A percentile compares a stretch with the other conserved stretches of the same genome.
Evolutionary conservation across 2,888 invertebrate genomes (phyloP).

Genomic region (Xanthorhoe designata): DNA sequence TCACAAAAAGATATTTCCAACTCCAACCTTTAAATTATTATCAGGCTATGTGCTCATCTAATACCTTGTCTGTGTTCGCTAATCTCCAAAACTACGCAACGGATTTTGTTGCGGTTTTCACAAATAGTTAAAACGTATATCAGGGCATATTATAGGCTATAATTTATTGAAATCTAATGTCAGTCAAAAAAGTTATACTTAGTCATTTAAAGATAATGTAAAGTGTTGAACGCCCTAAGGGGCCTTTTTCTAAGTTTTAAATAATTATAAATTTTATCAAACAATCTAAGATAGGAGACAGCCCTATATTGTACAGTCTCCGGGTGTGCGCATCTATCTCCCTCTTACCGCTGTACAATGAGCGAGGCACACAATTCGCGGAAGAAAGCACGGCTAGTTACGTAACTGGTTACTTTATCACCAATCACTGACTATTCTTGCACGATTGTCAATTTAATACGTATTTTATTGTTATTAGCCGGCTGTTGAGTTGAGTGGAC

Average conservation of each 20-base stretch:
- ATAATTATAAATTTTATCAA: not conserved
- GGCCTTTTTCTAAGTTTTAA: not conserved
- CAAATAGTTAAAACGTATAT: no score
- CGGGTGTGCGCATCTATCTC: slow-evolving; percentile 50
- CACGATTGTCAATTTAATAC: slow-evolving; percentile 54
- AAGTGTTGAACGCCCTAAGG: no score
- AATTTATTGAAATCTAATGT: no score
- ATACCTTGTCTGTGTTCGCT: no score
- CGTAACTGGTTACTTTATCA: slow-evolving; percentile 71
- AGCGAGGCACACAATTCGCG: slow-evolving; percentile 65
- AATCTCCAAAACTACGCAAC: no score
- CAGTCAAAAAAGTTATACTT: no score
- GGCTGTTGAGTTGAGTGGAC: slow-evolving; percentile 7
- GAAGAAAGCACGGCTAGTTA: slow-evolving; percentile 76
- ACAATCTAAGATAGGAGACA: slow-evolving; percentile 38
- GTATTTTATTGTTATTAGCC: slow-evolving; percentile 37
- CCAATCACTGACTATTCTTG: slow-evolving; percentile 53
- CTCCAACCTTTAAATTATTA: no score
- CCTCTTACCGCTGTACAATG: slow-evolving; percentile 47
- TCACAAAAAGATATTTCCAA: no score
- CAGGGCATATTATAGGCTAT: no score
- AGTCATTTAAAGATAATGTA: no score
- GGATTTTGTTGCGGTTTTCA: no score
- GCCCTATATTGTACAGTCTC: slow-evolving; percentile 61
- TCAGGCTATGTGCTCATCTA: no score